These are phyloP conservation scores for Crotalus viridis DNA, from an alignment of 2,113 vertebrate genomes.

Conservation along the genomic window DNA sequence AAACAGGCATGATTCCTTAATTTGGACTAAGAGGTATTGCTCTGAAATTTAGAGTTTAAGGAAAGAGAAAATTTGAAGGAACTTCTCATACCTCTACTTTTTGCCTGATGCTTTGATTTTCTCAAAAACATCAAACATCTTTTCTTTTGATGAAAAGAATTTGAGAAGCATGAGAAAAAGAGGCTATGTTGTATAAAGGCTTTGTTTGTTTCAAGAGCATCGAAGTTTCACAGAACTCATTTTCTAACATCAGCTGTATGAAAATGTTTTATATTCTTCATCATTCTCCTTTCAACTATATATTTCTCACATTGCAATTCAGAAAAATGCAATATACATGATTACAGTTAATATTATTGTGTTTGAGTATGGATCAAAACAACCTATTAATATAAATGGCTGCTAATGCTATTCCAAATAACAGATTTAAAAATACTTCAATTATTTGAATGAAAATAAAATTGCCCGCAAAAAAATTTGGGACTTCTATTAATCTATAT, in stretches of 20 bases:
- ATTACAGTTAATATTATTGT: not conserved
- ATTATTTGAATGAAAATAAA: not conserved
- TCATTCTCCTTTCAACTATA: not conserved
- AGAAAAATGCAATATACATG: not conserved
- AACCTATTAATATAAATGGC: not conserved
- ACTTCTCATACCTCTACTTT: not conserved
- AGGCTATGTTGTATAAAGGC: not conserved
- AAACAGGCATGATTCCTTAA: not conserved
- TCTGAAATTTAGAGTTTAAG: not conserved
- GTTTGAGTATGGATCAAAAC: not conserved
- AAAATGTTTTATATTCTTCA: not conserved
- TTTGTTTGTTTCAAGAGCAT: not conserved
- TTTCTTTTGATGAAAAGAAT: not conserved
- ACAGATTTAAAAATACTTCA: not conserved
- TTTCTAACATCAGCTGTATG: not conserved
- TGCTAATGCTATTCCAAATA: not conserved
- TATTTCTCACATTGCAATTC: not conserved
- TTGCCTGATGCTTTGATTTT: not conserved
- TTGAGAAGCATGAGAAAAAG: not conserved
- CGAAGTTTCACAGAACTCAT: not conserved
- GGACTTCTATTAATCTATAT: not conserved
- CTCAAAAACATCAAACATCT: not conserved
- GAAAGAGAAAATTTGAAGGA: not conserved
- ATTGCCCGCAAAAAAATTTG: not conserved
- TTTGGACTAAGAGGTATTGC: not conserved